phyloP scores from a whole-genome alignment of 2,797 vertebrate species.

The Acanthiza pusilla region DNA sequence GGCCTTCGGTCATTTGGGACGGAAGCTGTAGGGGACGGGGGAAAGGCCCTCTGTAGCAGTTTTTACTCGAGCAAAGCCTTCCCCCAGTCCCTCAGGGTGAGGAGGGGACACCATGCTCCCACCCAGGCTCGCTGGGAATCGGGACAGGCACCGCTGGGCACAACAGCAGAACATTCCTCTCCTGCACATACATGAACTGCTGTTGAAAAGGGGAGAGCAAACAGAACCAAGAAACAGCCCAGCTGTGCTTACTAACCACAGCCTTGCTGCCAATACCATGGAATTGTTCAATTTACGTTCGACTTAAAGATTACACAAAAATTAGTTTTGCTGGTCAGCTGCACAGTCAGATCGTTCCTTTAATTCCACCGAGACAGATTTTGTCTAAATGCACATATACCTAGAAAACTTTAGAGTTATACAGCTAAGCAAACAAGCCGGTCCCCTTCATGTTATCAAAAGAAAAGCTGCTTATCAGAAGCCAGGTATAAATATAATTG shows the following conservation, averaged over 20 bases:
- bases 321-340: not conserved
- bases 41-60: too few relatives aligned
- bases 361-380: not conserved
- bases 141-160: fast-evolving
- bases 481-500: not conserved
- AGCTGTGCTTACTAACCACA: not conserved
- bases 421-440: not conserved
- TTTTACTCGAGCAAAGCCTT: too few relatives aligned
- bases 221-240: not conserved
- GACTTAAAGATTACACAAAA: not conserved
- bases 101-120: not conserved
- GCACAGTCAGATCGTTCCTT: not conserved
- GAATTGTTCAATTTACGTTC: not conserved
- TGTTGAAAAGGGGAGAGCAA: not conserved
- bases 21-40: not conserved
- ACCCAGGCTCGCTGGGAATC: fast-evolving
- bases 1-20: not conserved
- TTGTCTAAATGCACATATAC: not conserved
- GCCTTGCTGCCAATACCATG: not conserved
- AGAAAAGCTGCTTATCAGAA: not conserved
- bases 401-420: not conserved
- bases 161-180: not conserved
- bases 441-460: not conserved
- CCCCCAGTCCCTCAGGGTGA: not conserved
- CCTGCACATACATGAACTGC: too few relatives aligned